Conservation (phyloP, 2,797 vertebrate species). For the Anolis apletophallus region DNA sequence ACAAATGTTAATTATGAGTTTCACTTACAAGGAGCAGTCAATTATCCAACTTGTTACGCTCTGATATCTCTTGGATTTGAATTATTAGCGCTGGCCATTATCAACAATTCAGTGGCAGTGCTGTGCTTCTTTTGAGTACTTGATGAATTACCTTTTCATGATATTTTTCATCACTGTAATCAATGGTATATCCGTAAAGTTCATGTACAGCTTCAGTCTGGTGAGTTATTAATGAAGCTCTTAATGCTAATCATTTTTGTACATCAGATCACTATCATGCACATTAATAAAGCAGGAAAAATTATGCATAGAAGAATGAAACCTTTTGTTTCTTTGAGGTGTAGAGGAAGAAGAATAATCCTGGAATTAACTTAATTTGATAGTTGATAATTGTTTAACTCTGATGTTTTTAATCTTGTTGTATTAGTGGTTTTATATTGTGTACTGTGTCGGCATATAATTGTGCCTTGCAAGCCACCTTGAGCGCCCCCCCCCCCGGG, state of each 20-base stretch:
- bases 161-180: slow-evolving; percentile 59
- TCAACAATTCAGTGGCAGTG: slow-evolving; percentile 24
- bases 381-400: too few species aligned
- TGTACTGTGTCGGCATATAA: too few species aligned
- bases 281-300: slow-evolving; percentile 35
- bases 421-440: too few species aligned
- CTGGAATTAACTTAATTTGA: too few species aligned
- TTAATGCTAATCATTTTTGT: slow-evolving; percentile 52
- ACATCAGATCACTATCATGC: slow-evolving; percentile 50
- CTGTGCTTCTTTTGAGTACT: slow-evolving; percentile 30
- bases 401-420: too few species aligned
- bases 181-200: slow-evolving; percentile 56
- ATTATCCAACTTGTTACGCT: slow-evolving; percentile 59
- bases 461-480: too few species aligned
- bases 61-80: slow-evolving; percentile 34
- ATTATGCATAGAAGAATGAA: slow-evolving; percentile 22
- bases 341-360: background rate
- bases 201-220: slow-evolving; percentile 44
- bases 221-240: slow-evolving; percentile 55
- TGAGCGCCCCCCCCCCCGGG: too few species aligned
- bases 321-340: background rate
- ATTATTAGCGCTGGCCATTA: slow-evolving; percentile 51
- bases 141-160: slow-evolving; percentile 58
- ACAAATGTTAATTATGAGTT: slow-evolving; percentile 60
- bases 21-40: slow-evolving; percentile 55